phyloP scores from a whole-genome alignment of 64 coral and sea anemone species.

The Hydrozoanthus tunicans region DNA sequence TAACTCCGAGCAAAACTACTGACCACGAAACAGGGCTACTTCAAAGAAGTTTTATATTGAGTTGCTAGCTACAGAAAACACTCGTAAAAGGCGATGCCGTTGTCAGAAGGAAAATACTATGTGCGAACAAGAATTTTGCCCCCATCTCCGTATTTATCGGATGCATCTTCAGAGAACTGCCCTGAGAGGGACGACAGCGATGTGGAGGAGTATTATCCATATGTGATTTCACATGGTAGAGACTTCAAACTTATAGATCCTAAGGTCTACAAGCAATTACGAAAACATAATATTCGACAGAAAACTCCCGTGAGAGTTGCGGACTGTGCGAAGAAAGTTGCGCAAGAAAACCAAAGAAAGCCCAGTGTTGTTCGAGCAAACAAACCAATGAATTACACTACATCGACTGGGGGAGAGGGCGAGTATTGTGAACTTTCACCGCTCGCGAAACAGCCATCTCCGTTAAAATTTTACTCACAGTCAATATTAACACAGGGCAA shows the following conservation, averaged over 20 bases:
- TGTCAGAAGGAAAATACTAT: constrained; percentile 54
- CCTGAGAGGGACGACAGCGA: constrained; percentile 72
- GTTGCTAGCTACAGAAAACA: not conserved
- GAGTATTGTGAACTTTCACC: constrained; percentile 95
- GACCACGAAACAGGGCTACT: not conserved
- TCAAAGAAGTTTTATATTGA: constrained; percentile 17
- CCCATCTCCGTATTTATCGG: constrained; percentile 44
- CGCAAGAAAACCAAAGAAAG: constrained; percentile 49
- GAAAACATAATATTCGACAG: constrained; percentile 89
- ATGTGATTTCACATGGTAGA: constrained; percentile 85
- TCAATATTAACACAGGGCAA: not conserved
- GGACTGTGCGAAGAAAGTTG: constrained; percentile 74
- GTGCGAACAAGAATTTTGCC: constrained; percentile 56
- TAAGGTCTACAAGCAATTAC: constrained; percentile 88
- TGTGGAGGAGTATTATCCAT: constrained; percentile 85
- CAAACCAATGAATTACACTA: constrained; percentile 20
- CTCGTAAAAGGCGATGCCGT: constrained; percentile 22
- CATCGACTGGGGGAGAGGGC: constrained; percentile 41
- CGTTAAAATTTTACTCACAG: constrained; percentile 26
- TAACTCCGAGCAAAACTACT: not conserved
- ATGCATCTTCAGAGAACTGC: constrained; percentile 54
- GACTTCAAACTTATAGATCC: constrained; percentile 93
- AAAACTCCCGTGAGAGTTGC: constrained; percentile 70
- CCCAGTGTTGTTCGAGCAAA: constrained; percentile 28
- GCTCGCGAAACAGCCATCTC: constrained; percentile 71